A percentile compares a stretch with the other conserved stretches of the same genome.
phyloP scores from a whole-genome alignment of 2,113 vertebrate genomes.

The Aleadryas rufinucha region DNA sequence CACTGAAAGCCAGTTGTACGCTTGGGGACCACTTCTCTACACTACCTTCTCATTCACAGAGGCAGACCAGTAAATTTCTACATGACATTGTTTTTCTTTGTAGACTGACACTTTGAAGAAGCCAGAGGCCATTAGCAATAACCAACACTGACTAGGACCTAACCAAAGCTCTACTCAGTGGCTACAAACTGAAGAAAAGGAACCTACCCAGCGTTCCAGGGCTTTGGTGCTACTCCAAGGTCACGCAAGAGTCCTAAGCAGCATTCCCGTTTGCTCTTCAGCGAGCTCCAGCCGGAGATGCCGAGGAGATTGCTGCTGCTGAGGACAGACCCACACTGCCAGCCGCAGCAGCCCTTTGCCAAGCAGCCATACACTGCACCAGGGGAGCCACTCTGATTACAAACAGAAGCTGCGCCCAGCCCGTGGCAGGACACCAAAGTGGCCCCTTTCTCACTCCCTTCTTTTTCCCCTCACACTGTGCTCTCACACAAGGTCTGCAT shows the following conservation, averaged over 20 bases:
- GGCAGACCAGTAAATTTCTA: background rate
- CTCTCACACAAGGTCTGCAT: background rate
- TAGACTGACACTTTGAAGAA: background rate
- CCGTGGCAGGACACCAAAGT: background rate
- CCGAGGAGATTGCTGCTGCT: background rate
- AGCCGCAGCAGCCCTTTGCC: background rate
- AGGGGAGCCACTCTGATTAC: background rate
- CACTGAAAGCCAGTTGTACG: conserved; percentile 39
- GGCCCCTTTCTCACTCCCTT: background rate
- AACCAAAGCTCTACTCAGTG: background rate
- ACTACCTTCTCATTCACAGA: conserved; percentile 21
- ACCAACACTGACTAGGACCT: background rate
- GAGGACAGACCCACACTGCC: background rate
- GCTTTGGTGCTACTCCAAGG: background rate
- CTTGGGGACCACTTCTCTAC: conserved; percentile 26
- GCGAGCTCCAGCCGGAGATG: background rate
- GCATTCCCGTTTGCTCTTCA: background rate
- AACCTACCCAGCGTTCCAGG: background rate
- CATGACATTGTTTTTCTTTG: background rate
- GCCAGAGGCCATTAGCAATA: background rate
- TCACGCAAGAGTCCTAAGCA: background rate
- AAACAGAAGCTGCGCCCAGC: background rate
- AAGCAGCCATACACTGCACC: background rate
- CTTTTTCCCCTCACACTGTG: background rate
- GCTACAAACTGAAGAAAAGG: background rate